Evolutionary conservation across 1,140 invertebrate species (phyloP).

Genomic region (Drosophila rhopaloa): DNA sequence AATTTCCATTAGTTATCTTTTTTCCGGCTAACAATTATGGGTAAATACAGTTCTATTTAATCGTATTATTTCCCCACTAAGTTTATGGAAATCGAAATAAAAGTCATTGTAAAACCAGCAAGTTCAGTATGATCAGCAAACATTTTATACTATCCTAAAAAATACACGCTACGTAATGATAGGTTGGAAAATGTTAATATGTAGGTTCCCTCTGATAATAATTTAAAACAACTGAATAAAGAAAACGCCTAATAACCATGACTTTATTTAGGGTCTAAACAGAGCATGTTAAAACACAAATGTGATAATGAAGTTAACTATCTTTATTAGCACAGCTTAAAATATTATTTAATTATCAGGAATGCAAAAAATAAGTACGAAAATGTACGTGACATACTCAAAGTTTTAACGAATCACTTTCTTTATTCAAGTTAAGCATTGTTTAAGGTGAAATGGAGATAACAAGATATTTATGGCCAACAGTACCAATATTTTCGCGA

Average conservation of each 20-base stretch:
- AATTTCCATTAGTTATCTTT: background rate
- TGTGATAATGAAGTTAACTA: slow-evolving; percentile 2
- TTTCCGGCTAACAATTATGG: background rate
- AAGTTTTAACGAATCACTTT: background rate
- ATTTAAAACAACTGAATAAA: slow-evolving; percentile 5
- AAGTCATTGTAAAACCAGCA: background rate
- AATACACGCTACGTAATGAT: background rate
- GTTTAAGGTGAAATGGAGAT: background rate
- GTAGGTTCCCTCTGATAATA: background rate
- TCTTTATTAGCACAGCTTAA: background rate
- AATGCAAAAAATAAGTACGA: background rate
- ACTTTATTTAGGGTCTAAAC: background rate
- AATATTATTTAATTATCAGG: background rate
- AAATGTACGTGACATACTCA: slow-evolving; percentile 3
- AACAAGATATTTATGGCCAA: background rate
- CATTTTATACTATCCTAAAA: too few relatives aligned
- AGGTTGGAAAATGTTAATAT: background rate
- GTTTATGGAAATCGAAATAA: background rate
- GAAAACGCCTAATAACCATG: background rate
- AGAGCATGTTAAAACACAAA: background rate
- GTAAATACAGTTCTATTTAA: background rate
- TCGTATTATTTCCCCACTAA: background rate
- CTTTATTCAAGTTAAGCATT: background rate
- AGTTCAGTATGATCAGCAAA: background rate
- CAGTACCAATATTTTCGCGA: background rate